Conservation (phyloP, 1,140 invertebrate species). For the Neotoxoptera formosana region DNA sequence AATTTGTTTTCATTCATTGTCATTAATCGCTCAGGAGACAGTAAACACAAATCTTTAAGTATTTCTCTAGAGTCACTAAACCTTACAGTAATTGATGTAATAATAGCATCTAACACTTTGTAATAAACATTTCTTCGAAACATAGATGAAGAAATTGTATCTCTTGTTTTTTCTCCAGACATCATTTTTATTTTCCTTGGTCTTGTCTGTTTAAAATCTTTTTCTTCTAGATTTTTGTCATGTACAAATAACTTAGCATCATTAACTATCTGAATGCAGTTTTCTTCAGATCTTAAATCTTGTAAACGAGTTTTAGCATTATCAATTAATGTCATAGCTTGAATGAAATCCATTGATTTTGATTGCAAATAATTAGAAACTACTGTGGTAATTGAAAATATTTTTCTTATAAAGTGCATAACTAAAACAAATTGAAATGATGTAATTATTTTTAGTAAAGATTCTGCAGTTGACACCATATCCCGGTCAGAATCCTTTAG, state of each 20-base stretch:
- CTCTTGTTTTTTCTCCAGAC: conserved; percentile 1
- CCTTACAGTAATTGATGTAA: neutral
- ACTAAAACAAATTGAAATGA: neutral
- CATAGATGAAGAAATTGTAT: conserved; percentile 4
- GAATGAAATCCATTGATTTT: no score
- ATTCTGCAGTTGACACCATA: neutral
- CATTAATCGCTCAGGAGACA: neutral
- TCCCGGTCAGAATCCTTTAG: neutral
- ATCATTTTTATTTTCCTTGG: neutral
- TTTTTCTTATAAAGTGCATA: neutral
- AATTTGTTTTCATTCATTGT: neutral
- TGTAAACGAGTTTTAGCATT: no score
- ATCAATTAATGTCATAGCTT: no score
- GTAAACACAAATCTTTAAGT: neutral
- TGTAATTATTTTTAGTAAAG: neutral
- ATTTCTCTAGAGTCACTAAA: neutral
- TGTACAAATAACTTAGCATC: no score
- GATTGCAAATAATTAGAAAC: neutral
- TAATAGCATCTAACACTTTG: conserved; percentile 18
- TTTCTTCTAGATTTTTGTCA: no score
- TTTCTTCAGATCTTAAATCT: no score
- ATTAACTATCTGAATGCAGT: no score
- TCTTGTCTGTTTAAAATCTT: neutral
- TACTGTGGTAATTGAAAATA: neutral
- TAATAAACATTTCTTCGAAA: neutral